These are phyloP conservation scores for Hippocampus zosterae DNA, from an alignment of 2,113 vertebrate genomes.

Conservation along the genomic window DNA sequence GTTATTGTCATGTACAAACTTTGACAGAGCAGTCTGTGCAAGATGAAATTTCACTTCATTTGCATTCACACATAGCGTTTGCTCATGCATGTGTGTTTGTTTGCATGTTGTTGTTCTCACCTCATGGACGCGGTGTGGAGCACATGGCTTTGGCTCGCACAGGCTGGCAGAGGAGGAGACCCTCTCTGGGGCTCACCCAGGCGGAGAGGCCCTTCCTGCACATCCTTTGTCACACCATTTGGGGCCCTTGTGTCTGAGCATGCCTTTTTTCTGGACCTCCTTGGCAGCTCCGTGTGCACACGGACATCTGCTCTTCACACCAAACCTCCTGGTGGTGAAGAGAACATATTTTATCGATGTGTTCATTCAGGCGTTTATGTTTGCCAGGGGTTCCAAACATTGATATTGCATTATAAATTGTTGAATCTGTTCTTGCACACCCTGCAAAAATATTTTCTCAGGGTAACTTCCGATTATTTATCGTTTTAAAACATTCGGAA, in stretches of 20 bases:
- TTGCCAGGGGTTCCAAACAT: background rate
- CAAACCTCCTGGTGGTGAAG: slow-evolving; percentile 70
- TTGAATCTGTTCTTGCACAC: background rate
- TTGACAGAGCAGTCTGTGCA: background rate
- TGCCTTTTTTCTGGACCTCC: slow-evolving; percentile 64
- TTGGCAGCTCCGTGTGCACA: slow-evolving; percentile 71
- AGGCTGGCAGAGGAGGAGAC: slow-evolving; percentile 69
- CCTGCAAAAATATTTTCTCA: background rate
- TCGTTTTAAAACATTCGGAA: too few species aligned
- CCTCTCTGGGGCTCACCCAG: slow-evolving; percentile 76
- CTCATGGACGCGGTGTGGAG: slow-evolving; percentile 33
- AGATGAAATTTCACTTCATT: background rate
- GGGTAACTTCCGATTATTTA: background rate
- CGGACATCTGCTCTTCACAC: slow-evolving; percentile 77
- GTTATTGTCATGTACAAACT: background rate
- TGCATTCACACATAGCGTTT: background rate
- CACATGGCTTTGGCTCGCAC: slow-evolving; percentile 60
- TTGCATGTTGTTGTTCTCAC: slow-evolving; percentile 32
- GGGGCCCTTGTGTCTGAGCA: slow-evolving; percentile 72
- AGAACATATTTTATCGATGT: slow-evolving; percentile 20
- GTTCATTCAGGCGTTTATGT: background rate
- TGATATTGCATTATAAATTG: background rate
- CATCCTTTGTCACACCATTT: slow-evolving; percentile 80
- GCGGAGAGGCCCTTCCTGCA: slow-evolving; percentile 77
- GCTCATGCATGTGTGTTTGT: slow-evolving; percentile 46